Evolutionary conservation across 2,113 vertebrate species (phyloP).

Genomic region (Penelope pileata): DNA sequence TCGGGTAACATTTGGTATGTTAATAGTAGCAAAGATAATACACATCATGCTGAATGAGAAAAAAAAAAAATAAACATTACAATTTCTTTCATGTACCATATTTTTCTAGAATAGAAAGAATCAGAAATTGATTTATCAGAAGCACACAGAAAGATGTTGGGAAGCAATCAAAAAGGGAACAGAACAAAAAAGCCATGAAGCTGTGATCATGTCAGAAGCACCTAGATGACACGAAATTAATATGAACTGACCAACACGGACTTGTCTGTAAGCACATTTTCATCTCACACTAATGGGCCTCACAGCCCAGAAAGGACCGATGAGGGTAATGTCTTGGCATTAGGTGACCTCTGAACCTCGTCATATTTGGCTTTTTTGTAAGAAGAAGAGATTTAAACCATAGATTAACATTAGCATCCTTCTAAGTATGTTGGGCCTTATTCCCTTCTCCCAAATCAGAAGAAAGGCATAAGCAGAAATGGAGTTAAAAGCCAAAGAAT

Average conservation of each 20-base stretch:
- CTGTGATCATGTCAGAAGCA: background rate
- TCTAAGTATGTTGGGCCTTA: background rate
- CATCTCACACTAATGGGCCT: background rate
- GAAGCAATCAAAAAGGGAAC: background rate
- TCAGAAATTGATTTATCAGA: background rate
- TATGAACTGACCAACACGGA: background rate
- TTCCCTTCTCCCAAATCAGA: background rate
- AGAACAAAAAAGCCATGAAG: background rate
- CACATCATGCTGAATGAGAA: background rate
- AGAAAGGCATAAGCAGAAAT: background rate
- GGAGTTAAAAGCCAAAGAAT: background rate
- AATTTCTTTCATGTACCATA: accelerated
- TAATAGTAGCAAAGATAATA: background rate
- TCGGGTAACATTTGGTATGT: background rate
- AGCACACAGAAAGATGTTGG: background rate
- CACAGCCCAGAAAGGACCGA: background rate
- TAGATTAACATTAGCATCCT: background rate
- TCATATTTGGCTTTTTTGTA: background rate
- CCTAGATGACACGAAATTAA: background rate
- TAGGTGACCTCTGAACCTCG: too few species aligned
- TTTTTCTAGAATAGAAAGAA: background rate
- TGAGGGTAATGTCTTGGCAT: background rate
- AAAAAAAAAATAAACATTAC: background rate
- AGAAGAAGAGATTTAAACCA: accelerated
- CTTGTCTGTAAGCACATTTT: background rate